Evolutionary conservation across 2,797 vertebrate species (phyloP).

Genomic region (Hippopotamyrus pictus): DNA sequence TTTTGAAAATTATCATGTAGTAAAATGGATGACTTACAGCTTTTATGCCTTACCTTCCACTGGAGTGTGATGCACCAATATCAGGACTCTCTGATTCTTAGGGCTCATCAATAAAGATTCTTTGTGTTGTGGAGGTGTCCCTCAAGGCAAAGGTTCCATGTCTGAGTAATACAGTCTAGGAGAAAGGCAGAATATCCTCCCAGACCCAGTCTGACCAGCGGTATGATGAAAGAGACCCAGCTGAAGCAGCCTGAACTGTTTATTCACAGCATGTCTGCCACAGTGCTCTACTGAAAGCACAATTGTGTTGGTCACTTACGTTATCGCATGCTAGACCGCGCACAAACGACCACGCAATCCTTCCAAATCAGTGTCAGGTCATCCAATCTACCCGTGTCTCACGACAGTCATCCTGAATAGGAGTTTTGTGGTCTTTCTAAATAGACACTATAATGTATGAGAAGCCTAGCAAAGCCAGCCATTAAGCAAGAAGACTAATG

Average conservation of each 20-base stretch:
- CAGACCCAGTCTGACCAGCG: neutral
- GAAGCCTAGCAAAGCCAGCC: neutral
- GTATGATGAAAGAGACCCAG: neutral
- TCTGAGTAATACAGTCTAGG: neutral
- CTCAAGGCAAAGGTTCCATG: neutral
- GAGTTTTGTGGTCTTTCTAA: neutral
- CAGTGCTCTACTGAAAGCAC: neutral
- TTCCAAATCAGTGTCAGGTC: neutral
- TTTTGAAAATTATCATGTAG: neutral
- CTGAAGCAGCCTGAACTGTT: neutral
- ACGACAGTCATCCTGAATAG: neutral
- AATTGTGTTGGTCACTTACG: neutral
- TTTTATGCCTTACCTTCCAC: neutral
- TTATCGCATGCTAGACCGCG: neutral
- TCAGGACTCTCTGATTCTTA: neutral
- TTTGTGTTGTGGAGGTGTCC: neutral
- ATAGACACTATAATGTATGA: neutral
- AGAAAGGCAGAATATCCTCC: neutral
- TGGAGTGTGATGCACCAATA: neutral
- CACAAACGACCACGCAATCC: neutral
- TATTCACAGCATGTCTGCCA: neutral
- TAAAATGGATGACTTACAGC: neutral
- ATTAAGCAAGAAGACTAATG: neutral
- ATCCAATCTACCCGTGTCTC: neutral
- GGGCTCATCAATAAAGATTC: neutral